Conservation (phyloP, 30 jellyfish, hydroid and myxozoan genomes). For the Pelagia noctiluca region DNA sequence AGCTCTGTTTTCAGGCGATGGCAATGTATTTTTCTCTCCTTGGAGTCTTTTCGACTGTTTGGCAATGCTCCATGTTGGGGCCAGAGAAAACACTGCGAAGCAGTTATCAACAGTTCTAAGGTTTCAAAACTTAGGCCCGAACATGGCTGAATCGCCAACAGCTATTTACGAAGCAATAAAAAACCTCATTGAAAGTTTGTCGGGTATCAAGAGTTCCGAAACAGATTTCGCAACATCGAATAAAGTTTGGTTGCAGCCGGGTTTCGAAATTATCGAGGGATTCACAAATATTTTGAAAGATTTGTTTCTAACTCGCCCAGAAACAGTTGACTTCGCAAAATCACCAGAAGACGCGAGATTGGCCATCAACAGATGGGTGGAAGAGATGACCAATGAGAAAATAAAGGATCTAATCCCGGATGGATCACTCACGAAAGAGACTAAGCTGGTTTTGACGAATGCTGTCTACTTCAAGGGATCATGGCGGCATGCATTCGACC, state of each 20-base stretch:
- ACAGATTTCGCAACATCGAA: slow-evolving; percentile 40
- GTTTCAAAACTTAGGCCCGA: not conserved
- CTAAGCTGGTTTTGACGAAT: slow-evolving; percentile 83
- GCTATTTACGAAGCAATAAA: not conserved
- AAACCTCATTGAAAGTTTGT: not conserved
- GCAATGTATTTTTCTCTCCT: slow-evolving; percentile 69
- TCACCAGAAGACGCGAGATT: slow-evolving; percentile 52
- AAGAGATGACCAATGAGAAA: slow-evolving; percentile 62
- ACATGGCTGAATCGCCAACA: not conserved
- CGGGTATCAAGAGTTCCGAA: not conserved
- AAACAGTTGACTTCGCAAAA: slow-evolving; percentile 34
- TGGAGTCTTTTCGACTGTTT: slow-evolving; percentile 66
- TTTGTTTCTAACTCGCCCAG: slow-evolving; percentile 34
- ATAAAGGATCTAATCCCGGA: slow-evolving; percentile 63
- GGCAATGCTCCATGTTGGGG: slow-evolving; percentile 64
- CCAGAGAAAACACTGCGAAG: slow-evolving; percentile 61
- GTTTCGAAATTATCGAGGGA: slow-evolving; percentile 6
- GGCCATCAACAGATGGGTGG: slow-evolving; percentile 75
- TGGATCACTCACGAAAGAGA: slow-evolving; percentile 41
- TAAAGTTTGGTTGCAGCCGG: slow-evolving; percentile 53
- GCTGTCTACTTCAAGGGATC: slow-evolving; percentile 89
- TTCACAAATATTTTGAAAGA: slow-evolving; percentile 25
- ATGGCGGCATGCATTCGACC: slow-evolving; percentile 76
- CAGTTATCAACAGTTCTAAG: slow-evolving; percentile 45
- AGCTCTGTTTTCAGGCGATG: slow-evolving; percentile 4